Base-by-base conservation (phyloP, 2,113 vertebrate species). In the Synodontis membranacea region DNA sequence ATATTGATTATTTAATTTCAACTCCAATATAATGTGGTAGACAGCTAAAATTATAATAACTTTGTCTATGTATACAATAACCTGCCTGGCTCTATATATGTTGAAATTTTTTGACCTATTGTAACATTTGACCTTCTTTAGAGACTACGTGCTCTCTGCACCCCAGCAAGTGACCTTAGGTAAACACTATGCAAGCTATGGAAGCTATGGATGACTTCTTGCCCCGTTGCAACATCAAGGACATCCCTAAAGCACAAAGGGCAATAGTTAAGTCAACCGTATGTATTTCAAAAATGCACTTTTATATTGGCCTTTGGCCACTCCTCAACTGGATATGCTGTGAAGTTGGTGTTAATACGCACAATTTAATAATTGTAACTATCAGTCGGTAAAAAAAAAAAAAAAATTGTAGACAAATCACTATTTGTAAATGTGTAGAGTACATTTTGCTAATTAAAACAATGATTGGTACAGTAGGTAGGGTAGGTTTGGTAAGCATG, bases 61-160 rank as follows among this genome's bases (percentile, higher is more conserved):
- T 75, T 28, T 28, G 70, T 79, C n/a, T 11, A 23, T 11, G 31
- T 23, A 39, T 23, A 58, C 5, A 39, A 25, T 58, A 80, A 14
- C 17, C 9, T 54, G 48, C 21, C 23, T 54, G n/a, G 25, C 54
- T 34, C 75, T 58, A 8, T 54, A 31, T 42, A 54, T 70, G 9
- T 34, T 79, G 31, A 48, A 34, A 50, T 19, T 25, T 48, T 39
- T 83, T 42, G 42, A 60, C 60, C 84, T 37, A 34, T 17, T 54
- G 19, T 80, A 80, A 79, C 4, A 52, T 80, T 68, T 87, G 54
- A 64, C 81, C 42, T 89, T 83, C 44, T 21, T 82, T 56, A 96
- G 95, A 92, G 95, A 86, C 46, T 96, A 56, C 86, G 84, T 28
- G 72, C 58, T 62, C 91, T 96, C 9, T 95, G 94, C 80, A 95